Conservation (phyloP, 2,888 invertebrate species). For the Drosophila fulvimacula region DNA sequence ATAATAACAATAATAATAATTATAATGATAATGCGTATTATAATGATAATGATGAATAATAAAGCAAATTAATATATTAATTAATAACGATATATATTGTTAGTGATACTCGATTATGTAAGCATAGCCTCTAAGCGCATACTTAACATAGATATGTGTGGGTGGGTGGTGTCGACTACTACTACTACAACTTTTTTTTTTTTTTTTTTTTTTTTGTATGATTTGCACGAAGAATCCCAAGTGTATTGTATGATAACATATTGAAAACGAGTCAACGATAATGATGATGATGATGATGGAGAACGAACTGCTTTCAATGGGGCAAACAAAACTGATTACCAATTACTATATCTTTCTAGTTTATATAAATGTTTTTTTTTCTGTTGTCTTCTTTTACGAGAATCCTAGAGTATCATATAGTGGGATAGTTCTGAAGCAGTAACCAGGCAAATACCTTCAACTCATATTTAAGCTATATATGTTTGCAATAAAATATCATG, state of each 20-base stretch:
- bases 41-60: slow-evolving; percentile 35
- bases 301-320: slow-evolving; percentile 47
- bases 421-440: slow-evolving; percentile 71
- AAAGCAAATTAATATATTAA: slow-evolving; percentile 42
- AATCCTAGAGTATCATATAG: slow-evolving; percentile 70
- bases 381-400: slow-evolving; percentile 38
- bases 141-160: slow-evolving; percentile 42
- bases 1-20: slow-evolving; percentile 25
- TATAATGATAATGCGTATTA: slow-evolving; percentile 24
- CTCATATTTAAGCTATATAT: slow-evolving; percentile 78
- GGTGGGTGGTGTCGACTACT: slow-evolving; percentile 20
- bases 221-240: slow-evolving; percentile 18
- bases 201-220: slow-evolving; percentile 30
- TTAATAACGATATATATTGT: slow-evolving; percentile 72
- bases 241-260: slow-evolving; percentile 53
- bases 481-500: slow-evolving; percentile 77
- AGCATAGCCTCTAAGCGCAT: slow-evolving; percentile 69
- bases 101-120: slow-evolving; percentile 77
- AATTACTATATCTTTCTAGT: slow-evolving; percentile 32
- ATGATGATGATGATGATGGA: not conserved
- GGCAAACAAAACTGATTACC: slow-evolving; percentile 37
- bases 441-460: slow-evolving; percentile 77
- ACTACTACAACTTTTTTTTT: slow-evolving; percentile 27
- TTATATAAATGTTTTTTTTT: slow-evolving; percentile 32
- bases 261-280: slow-evolving; percentile 56